Conservation (phyloP, 2,797 vertebrate genomes). For the Iguana delicatissima region DNA sequence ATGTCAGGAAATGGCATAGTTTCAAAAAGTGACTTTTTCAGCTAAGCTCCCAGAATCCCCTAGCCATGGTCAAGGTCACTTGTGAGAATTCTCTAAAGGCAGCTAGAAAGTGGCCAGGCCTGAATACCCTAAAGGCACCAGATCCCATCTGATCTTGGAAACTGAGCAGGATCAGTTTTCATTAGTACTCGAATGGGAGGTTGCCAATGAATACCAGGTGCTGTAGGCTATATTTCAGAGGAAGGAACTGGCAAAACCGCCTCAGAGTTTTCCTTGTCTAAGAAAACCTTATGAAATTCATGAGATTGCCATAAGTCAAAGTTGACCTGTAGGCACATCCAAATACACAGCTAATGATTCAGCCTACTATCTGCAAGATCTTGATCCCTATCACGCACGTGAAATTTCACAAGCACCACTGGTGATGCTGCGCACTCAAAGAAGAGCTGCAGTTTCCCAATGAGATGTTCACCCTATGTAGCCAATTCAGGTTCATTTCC, state of each 20-base stretch:
- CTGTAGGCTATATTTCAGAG: too few relatives aligned
- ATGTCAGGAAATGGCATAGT: neutral
- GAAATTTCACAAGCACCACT: neutral
- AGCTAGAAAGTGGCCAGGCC: neutral
- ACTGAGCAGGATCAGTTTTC: too few relatives aligned
- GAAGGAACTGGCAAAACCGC: too few relatives aligned
- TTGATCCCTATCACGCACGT: neutral
- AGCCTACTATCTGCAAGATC: neutral
- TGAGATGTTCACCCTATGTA: neutral
- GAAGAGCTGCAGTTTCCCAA: neutral
- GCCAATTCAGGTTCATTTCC: neutral
- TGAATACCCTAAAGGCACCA: too few relatives aligned
- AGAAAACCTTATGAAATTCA: too few relatives aligned
- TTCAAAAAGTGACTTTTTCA: neutral
- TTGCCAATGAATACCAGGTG: too few relatives aligned
- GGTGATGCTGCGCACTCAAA: neutral
- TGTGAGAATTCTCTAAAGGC: neutral
- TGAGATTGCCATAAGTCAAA: too few relatives aligned
- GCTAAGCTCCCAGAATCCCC: neutral
- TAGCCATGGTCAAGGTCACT: neutral
- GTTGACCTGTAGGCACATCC: too few relatives aligned
- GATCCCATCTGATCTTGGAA: too few relatives aligned
- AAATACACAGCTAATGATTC: neutral
- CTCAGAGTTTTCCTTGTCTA: too few relatives aligned
- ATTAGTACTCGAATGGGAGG: too few relatives aligned